phyloP scores from a whole-genome alignment of 2,888 invertebrate genomes.

The Germaria angustata region DNA sequence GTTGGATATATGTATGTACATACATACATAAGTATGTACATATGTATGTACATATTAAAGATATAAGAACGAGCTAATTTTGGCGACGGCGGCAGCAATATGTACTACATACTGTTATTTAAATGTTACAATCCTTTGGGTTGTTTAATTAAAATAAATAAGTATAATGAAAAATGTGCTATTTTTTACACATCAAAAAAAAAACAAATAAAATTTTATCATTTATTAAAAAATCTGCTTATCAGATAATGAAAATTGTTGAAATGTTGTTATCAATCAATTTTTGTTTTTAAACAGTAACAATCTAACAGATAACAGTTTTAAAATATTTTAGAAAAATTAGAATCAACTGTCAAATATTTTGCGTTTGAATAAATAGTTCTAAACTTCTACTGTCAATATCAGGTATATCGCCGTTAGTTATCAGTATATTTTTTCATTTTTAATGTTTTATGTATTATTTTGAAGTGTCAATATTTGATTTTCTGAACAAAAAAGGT shows the following conservation, averaged over 20 bases:
- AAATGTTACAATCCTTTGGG: neutral
- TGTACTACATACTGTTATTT: too few species aligned
- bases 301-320: conserved; percentile 31
- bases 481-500: neutral
- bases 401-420: neutral
- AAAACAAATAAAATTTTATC: neutral
- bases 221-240: conserved; percentile 1
- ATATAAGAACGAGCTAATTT: neutral
- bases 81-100: conserved; percentile 41
- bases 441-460: neutral
- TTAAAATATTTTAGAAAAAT: neutral
- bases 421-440: conserved; percentile 20
- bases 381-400: conserved; percentile 4
- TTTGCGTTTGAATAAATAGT: neutral
- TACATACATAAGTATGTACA: too few species aligned
- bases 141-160: conserved; percentile 12
- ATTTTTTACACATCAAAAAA: neutral
- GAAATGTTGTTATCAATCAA: conserved; percentile 48
- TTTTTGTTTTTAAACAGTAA: conserved; percentile 2
- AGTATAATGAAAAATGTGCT: neutral
- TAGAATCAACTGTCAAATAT: conserved; percentile 3
- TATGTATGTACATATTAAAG: neutral
- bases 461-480: conserved; percentile 30
- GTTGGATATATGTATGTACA: conserved; percentile 14
- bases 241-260: conserved; percentile 61